Evolutionary conservation across 2,797 vertebrate genomes (phyloP).

Genomic region (Typhlichthys eigenmanni): DNA sequence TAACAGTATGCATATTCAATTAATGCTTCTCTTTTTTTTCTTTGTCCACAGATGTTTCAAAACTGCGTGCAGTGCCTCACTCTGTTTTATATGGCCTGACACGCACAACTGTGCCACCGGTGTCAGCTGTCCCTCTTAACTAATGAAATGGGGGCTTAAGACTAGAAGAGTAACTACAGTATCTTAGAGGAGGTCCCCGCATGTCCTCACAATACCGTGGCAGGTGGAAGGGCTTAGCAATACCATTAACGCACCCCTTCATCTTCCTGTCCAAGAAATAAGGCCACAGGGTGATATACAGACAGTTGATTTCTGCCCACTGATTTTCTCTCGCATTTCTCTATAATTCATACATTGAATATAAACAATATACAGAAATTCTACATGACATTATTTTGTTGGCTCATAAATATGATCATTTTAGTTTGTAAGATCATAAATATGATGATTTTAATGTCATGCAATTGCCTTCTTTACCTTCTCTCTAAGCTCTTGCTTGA

Average conservation of each 20-base stretch:
- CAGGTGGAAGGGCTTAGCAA: conserved; percentile 58
- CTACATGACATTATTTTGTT: too few relatives aligned
- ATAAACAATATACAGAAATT: too few relatives aligned
- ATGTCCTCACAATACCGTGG: conserved; percentile 39
- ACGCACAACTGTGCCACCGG: conserved; percentile 12
- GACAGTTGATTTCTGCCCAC: background rate
- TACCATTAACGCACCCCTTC: conserved; percentile 55
- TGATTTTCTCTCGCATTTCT: too few relatives aligned
- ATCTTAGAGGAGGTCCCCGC: conserved; percentile 41
- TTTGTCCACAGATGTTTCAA: conserved; percentile 24
- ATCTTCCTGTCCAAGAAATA: conserved; percentile 50
- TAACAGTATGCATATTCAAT: background rate
- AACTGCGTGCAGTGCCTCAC: background rate
- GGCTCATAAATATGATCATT: too few relatives aligned
- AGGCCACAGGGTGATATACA: conserved; percentile 12
- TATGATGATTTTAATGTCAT: too few relatives aligned
- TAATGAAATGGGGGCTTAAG: conserved; percentile 64
- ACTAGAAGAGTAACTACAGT: conserved; percentile 40
- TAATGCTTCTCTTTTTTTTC: conserved; percentile 1
- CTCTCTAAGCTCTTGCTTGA: conserved; percentile 5
- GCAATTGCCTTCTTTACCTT: conserved; percentile 1
- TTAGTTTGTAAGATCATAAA: too few relatives aligned
- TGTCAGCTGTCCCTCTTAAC: conserved; percentile 47
- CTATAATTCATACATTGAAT: too few relatives aligned
- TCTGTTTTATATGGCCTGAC: conserved; percentile 17